Evolutionary conservation across 2,888 invertebrate species (phyloP).

Genomic region (Polydrusus cervinus): DNA sequence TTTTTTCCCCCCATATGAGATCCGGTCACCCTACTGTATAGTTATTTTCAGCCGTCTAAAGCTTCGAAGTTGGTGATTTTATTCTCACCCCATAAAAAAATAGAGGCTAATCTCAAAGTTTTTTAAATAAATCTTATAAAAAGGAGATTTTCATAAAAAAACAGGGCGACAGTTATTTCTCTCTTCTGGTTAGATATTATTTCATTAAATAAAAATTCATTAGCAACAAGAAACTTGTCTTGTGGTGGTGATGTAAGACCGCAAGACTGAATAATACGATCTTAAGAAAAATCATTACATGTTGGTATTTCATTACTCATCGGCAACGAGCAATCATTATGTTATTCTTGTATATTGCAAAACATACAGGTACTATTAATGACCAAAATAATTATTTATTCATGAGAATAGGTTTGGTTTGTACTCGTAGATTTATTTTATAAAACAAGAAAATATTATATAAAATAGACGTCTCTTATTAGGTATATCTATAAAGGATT

Average conservation of each 20-base stretch:
- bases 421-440: neutral
- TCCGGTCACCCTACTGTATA: too few relatives aligned
- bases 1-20: too few relatives aligned
- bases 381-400: neutral
- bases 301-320: constrained; percentile 22
- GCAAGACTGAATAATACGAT: neutral
- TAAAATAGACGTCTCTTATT: neutral
- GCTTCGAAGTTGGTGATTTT: too few relatives aligned
- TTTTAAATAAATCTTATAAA: too few relatives aligned
- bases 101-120: too few relatives aligned
- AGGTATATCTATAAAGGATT: neutral
- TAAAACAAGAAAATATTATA: neutral
- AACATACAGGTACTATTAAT: constrained; percentile 2
- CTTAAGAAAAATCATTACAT: constrained; percentile 14
- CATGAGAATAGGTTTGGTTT: constrained; percentile 1
- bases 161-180: too few relatives aligned
- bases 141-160: too few relatives aligned
- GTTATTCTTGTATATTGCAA: constrained; percentile 13
- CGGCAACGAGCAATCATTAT: constrained; percentile 8
- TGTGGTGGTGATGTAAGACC: constrained; percentile 8
- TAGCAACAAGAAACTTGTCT: neutral
- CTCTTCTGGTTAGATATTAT: neutral
- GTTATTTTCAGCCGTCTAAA: too few relatives aligned
- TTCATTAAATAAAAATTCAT: neutral
- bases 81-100: too few relatives aligned